Evolutionary conservation across 2,888 invertebrate genomes (phyloP).

Genomic region (Aethes cnicana): DNA sequence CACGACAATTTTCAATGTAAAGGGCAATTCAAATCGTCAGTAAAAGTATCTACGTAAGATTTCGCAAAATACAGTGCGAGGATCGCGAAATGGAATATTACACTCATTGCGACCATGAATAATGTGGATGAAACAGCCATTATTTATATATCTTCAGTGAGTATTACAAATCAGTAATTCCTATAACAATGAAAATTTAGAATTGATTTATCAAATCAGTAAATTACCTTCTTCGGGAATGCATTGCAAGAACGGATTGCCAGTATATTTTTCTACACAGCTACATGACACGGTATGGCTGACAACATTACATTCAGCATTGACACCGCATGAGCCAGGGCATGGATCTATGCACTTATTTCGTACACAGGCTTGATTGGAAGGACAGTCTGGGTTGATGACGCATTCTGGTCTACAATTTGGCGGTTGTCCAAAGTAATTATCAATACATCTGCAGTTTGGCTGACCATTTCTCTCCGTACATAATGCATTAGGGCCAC

Average conservation of each 20-base stretch:
- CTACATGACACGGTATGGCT: constrained; percentile 91
- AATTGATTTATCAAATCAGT: constrained; percentile 7
- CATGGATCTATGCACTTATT: constrained; percentile 92
- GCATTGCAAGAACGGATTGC: constrained; percentile 92
- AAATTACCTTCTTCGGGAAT: constrained; percentile 79
- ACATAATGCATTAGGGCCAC: constrained; percentile 91
- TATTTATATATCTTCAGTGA: no score
- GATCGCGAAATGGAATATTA: no score
- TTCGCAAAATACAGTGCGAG: no score
- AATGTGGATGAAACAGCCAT: no score
- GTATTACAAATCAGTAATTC: no score
- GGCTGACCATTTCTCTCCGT: constrained; percentile 84
- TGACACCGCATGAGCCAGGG: constrained; percentile 90
- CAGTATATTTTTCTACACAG: constrained; percentile 88
- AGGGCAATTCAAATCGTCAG: no score
- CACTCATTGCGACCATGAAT: no score
- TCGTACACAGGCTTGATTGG: constrained; percentile 89
- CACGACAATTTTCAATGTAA: no score
- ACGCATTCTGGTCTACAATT: constrained; percentile 92
- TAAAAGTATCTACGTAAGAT: constrained; percentile 6
- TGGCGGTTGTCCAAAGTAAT: constrained; percentile 90
- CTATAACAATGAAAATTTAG: neutral
- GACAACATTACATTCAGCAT: constrained; percentile 90
- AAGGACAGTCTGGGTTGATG: constrained; percentile 90
- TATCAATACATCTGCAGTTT: constrained; percentile 89